These are phyloP conservation scores for Steatornis caripensis DNA, from an alignment of 2,113 vertebrate species.

Conservation along the genomic window DNA sequence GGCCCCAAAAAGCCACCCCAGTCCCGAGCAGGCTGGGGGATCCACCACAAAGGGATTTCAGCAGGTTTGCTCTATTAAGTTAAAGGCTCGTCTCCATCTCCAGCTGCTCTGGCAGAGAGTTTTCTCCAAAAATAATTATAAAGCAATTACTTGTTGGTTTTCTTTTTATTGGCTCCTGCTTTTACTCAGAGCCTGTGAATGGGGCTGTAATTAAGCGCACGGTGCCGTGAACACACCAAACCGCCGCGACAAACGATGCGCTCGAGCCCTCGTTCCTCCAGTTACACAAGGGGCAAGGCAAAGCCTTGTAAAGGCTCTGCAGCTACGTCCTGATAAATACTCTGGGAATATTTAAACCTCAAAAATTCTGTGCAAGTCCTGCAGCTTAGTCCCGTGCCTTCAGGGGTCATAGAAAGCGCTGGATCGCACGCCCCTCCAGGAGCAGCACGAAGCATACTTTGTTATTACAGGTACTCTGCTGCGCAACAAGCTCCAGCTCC, in stretches of 20 bases:
- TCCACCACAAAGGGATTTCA: not conserved
- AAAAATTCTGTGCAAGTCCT: not conserved
- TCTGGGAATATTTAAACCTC: not conserved
- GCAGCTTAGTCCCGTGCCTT: not conserved
- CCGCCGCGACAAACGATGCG: not conserved
- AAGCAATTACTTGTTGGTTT: conserved; percentile 24
- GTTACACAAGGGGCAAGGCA: not conserved
- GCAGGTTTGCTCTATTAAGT: not conserved
- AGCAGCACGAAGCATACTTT: not conserved
- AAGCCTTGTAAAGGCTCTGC: conserved; percentile 5
- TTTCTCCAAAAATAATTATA: conserved; percentile 15
- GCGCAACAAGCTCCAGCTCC: not conserved
- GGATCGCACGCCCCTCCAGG: not conserved
- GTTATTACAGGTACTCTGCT: no score
- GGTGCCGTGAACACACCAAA: conserved; percentile 4
- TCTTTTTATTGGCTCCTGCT: not conserved
- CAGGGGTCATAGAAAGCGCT: not conserved
- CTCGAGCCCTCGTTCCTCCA: not conserved
- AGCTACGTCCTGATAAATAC: conserved; percentile 32
- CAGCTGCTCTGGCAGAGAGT: not conserved
- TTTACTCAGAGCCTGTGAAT: conserved; percentile 22
- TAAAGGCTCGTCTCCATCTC: not conserved
- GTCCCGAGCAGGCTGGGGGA: accelerated
- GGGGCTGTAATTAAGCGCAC: not conserved
- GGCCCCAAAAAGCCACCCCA: not conserved